Percentiles rank a stretch among this genome's conserved stretches.
phyloP scores from a whole-genome alignment of 2,113 vertebrate species.

The Catharus fuscescens region DNA sequence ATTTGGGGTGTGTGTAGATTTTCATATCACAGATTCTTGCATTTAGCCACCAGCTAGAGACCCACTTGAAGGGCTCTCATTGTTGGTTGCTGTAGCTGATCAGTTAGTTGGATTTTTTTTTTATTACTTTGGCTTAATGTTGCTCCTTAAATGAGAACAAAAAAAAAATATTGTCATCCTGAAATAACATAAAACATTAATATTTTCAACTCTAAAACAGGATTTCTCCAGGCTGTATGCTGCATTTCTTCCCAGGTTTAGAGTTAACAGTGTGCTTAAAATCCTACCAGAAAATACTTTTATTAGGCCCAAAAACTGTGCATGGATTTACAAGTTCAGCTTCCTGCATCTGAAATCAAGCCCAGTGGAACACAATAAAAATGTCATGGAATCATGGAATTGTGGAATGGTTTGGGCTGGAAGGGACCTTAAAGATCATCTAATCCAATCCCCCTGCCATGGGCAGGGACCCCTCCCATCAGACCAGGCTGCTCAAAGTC shows the following conservation, averaged over 20 bases:
- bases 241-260: background rate
- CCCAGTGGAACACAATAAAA: background rate
- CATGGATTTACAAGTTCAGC: background rate
- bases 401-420: background rate
- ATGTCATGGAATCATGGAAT: background rate
- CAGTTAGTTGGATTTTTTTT: background rate
- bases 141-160: background rate
- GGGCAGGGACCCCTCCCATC: background rate
- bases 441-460: background rate
- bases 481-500: background rate
- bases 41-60: background rate
- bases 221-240: background rate
- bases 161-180: background rate
- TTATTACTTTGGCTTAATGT: background rate
- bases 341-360: background rate
- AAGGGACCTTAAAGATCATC: background rate
- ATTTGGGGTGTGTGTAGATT: background rate
- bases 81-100: background rate
- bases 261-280: background rate
- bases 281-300: background rate
- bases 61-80: background rate
- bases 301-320: background rate
- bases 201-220: background rate
- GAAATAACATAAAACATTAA: background rate
- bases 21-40: background rate